Evolutionary conservation across 2,888 invertebrate species (phyloP), one percentile per base, ranked within the genome.

Genomic region (Piscicola geometra): DNA sequence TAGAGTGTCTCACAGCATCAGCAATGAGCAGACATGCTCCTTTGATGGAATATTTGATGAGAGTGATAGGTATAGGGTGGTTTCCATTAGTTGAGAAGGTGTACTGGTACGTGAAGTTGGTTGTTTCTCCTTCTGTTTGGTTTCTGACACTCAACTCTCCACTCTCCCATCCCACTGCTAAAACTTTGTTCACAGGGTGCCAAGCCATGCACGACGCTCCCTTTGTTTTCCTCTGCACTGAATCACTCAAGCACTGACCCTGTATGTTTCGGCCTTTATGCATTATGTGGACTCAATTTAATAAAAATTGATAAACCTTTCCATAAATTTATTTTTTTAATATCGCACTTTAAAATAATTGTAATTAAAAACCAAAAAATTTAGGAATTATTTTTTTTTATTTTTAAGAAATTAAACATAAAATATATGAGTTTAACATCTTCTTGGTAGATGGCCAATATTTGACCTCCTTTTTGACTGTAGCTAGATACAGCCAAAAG

Each of bases 101-200:
- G 25, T 9, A 18, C n/a, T 56, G 60, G 21, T 87, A 78, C 88
- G 90, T 75, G 90, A 88, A 78, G 88, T 89, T 77, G 78, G 82
- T 80, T 77, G 84, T 81, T 41, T 86, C 84, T 71, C 82, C 81
- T 50, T 84, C 85, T 33, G 82, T 81, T 74, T 90, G 90, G 80
- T 90, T 88, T 92, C 93, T 93, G 60, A 93, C 89, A 81, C 90
- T 89, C 3, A 97, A 88, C 83, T 94, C 93, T 32, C 96, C 96
- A 82, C 91, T 93, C 86, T 94, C 94, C 93, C 94, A 96, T 2
- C 93, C 94, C 64, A 91, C 91, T 0, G 91, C 91, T 73, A 97
- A 86, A 76, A 93, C 88, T 76, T 90, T 90, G 82, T 91, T 89
- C 72, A 90, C 90, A 0, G 96, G 94, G 86, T 97, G 96, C 96